phyloP scores from a whole-genome alignment of 2,797 vertebrate genomes.

The Lerista edwardsae region DNA sequence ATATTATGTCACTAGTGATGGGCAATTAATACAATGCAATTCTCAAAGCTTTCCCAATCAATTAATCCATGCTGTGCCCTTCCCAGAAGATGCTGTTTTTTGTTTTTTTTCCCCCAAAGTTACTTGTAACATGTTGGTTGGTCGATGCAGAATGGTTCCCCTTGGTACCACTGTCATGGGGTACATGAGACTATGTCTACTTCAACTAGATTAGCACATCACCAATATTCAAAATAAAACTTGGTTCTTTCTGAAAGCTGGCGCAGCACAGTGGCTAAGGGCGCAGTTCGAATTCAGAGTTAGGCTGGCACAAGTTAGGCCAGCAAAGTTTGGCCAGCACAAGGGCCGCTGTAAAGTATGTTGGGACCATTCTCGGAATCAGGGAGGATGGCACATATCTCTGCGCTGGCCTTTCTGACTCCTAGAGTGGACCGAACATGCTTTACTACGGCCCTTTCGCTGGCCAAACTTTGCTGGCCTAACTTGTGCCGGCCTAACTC shows the following conservation, averaged over 20 bases:
- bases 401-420: no score
- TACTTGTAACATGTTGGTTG: conserved; percentile 28
- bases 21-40: conserved; percentile 48
- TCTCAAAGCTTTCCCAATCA: conserved; percentile 46
- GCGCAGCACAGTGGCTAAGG: background rate
- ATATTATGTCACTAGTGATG: conserved; percentile 64
- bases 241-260: background rate
- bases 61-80: background rate
- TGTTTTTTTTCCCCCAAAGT: conserved; percentile 14
- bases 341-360: no score
- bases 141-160: background rate
- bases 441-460: no score
- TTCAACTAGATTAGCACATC: background rate
- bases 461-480: no score
- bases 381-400: no score
- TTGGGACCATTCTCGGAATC: no score
- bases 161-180: background rate
- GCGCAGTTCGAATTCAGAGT: no score
- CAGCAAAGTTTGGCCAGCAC: no score
- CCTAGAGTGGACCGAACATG: no score
- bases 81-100: background rate
- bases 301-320: no score
- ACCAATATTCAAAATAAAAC: background rate
- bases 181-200: background rate
- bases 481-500: no score